Base-by-base conservation (phyloP, 1,140 invertebrate genomes). In the Stegodyphus dumicola region DNA sequence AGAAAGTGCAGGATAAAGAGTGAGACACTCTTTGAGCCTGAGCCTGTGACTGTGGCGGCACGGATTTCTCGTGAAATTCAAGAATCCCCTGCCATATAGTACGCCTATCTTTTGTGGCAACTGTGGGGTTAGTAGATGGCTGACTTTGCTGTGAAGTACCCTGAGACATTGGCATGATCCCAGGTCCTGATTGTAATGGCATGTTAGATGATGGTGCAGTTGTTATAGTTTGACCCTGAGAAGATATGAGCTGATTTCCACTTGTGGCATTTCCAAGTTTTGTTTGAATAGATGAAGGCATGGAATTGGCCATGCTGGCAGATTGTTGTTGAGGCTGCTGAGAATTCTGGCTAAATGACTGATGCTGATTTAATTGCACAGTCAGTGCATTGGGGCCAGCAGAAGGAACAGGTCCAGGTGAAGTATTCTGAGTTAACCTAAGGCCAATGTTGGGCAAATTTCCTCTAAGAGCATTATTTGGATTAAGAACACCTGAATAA, bases 51-150 rank as follows among this genome's bases (percentile, higher is more conserved):
- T 89, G 94, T 94, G 6, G 92, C 91, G 7, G 93, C 6, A 93
- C 89, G 70, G 93, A 93, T 90, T 97, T 98, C 89, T 98, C 97
- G 87, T 96, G 94, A 95, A 96, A 98, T 90, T 98, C 96, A 5
- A 98, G 90, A 0, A 95, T 91, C 10, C 97, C 97, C 88, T 93
- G 93, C 96, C 96, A 97, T 89, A 97, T 96, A 5, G 86, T 71
- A 49, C 74, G 75, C 33, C 88, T 15, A 60, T 87, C 75, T 75
- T 88, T 83, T 77, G 73, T 83, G 79, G 77, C 48, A 18, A 33
- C 85, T 75, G 74, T 17, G n/a, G 75, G 67, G 56, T 18, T 70
- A 77, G n/a, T 70, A 18, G 73, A n/a, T n/a, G 17, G 83, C 56
- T 85, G 70, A 9, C 60, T 60, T 49, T 77, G 85, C 70, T 86